These are phyloP conservation scores for Mesorhabditis belari DNA, from an alignment of 2,888 invertebrate species.

Conservation along the genomic window DNA sequence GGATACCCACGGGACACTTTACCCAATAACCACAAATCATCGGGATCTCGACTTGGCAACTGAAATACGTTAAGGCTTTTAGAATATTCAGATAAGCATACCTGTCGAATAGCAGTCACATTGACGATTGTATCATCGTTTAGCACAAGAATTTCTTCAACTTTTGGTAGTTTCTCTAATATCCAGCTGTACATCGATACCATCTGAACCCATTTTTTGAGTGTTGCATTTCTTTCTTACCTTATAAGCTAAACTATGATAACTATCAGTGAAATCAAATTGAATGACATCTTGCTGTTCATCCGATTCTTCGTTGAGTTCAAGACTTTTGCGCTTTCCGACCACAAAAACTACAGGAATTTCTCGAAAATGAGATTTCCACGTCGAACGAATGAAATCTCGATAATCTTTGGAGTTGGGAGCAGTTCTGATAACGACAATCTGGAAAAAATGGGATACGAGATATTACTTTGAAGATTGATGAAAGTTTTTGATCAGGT, in stretches of 20 bases:
- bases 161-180: constrained; percentile 22
- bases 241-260: constrained; percentile 47
- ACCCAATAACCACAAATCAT: constrained; percentile 37
- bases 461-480: no score
- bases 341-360: constrained; percentile 31
- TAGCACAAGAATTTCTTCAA: constrained; percentile 36
- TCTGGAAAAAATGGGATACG: neutral
- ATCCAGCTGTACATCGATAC: constrained; percentile 48
- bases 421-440: constrained; percentile 37
- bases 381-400: constrained; percentile 43
- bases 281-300: constrained; percentile 42
- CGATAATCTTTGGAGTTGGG: constrained; percentile 39
- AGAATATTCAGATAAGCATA: constrained; percentile 1
- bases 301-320: constrained; percentile 19
- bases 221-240: neutral
- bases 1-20: constrained; percentile 51
- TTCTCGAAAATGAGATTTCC: constrained; percentile 30
- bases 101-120: constrained; percentile 38
- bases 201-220: constrained; percentile 24
- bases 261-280: constrained; percentile 50
- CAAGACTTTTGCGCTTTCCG: constrained; percentile 20
- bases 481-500: neutral
- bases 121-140: constrained; percentile 52
- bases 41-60: constrained; percentile 10
- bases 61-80: neutral